These are phyloP conservation scores for Endomychus coccineus DNA, from an alignment of 2,888 invertebrate genomes.

Conservation along the genomic window DNA sequence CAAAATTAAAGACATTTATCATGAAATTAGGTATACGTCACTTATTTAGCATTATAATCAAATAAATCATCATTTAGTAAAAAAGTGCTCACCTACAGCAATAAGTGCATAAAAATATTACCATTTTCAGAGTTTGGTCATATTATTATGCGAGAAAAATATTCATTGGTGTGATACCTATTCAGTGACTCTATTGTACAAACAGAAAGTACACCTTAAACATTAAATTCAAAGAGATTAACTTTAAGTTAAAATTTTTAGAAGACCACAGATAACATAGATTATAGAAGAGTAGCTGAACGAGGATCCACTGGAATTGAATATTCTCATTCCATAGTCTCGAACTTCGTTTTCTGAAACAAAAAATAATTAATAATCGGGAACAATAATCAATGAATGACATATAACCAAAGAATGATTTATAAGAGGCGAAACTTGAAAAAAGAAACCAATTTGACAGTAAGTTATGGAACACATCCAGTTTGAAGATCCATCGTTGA, in stretches of 20 bases:
- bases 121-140: slow-evolving; percentile 10
- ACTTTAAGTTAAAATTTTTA: slow-evolving; percentile 9
- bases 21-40: background rate
- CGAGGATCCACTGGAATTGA: slow-evolving; percentile 9
- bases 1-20: background rate
- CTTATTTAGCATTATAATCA: background rate
- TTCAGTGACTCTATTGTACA: slow-evolving; percentile 36
- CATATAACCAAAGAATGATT: too few relatives aligned
- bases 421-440: too few relatives aligned
- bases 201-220: slow-evolving; percentile 17
- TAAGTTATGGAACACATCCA: too few relatives aligned
- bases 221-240: background rate
- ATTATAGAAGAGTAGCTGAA: slow-evolving; percentile 3
- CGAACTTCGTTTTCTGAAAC: slow-evolving; percentile 37
- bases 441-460: too few relatives aligned
- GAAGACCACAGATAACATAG: slow-evolving; percentile 3
- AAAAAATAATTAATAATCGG: slow-evolving; percentile 18
- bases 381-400: too few relatives aligned
- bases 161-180: slow-evolving; percentile 38
- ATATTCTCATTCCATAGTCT: slow-evolving; percentile 35
- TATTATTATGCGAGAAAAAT: slow-evolving; percentile 22
- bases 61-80: background rate
- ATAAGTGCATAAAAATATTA: slow-evolving; percentile 25
- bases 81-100: background rate
- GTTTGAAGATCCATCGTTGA: too few relatives aligned